Base-by-base conservation (phyloP, 2,113 vertebrate genomes). In the Onychostoma macrolepis region DNA sequence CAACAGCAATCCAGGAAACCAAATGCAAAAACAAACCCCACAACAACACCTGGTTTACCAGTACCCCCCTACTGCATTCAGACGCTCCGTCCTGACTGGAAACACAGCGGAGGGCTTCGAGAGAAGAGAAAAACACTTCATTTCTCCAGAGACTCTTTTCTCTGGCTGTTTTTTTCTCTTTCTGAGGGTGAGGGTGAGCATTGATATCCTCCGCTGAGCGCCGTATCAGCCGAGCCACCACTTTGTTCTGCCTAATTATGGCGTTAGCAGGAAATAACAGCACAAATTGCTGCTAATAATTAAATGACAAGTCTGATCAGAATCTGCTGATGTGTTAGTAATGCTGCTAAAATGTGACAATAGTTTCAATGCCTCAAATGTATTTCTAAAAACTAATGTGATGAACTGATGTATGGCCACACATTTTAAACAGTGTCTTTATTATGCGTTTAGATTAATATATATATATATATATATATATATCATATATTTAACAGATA, bases 1-100 rank as follows among this genome's bases (percentile, higher is more conserved):
- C 90, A 90, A 83, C 84, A 87, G 87, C 84, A 81, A 89, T 90
- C 80, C 86, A 82, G 74, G 71, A 88, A 88, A 89, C 88, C 75
- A 88, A 91, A 87, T 28, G 80, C 87, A 71, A 87, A 80, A 89
- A 88, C 85, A 87, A 89, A 88, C 71, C 88, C 58, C 85, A 88
- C 88, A 88, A 86, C 88, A 83, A 86, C 84, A 86, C 83, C 77
- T 69, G 58, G 77, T 86, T 88, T 74, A 79, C 82, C 80, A 41
- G 38, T 65, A 75, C 63, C 36, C 65, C 33, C 75, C 69, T 2
- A 26, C 58, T 17, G 53, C 84, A 43, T 74, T 74, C 81, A 67
- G 53, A 72, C 28, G 1, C 50, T 30, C 43, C 33, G 3, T 72
- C 65, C 61, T 21, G 74, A 43, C 41, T 80, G 45, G 13, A 69